phyloP scores from a whole-genome alignment of 2,797 vertebrate genomes.

The Clarias laeviceps region DNA sequence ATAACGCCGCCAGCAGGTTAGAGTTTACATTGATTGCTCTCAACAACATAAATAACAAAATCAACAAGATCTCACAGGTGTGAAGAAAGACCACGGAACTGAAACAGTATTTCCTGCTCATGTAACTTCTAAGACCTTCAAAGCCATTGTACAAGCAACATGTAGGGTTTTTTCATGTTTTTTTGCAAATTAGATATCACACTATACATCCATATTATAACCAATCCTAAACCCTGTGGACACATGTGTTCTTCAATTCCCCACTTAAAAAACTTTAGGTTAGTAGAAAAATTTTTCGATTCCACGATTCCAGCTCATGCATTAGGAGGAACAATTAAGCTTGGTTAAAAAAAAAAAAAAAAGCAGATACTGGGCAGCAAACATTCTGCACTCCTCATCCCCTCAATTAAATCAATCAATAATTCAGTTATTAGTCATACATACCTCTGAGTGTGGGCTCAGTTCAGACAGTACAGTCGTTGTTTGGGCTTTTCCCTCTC shows the following conservation, averaged over 20 bases:
- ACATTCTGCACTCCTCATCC: too few species aligned
- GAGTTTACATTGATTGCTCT: constrained; percentile 19
- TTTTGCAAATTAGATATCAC: too few species aligned
- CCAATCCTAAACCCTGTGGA: too few species aligned
- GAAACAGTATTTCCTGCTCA: not conserved
- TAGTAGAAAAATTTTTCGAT: not conserved
- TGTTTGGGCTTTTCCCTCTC: too few species aligned
- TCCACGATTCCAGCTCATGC: not conserved
- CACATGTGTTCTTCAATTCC: not conserved
- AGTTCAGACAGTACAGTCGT: too few species aligned
- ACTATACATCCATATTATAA: too few species aligned
- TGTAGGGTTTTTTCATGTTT: too few species aligned
- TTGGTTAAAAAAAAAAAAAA: too few species aligned
- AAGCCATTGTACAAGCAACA: not conserved
- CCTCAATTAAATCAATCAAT: too few species aligned
- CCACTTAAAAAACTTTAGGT: not conserved
- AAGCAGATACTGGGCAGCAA: too few species aligned
- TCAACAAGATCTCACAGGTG: not conserved
- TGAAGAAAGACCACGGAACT: not conserved
- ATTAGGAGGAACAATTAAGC: not conserved
- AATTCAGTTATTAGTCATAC: too few species aligned
- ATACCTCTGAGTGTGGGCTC: too few species aligned
- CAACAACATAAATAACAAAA: not conserved
- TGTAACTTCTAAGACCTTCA: not conserved
- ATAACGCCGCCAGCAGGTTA: constrained; percentile 85